Conservation (phyloP, 2,797 vertebrate genomes). For the Potorous gilbertii region DNA sequence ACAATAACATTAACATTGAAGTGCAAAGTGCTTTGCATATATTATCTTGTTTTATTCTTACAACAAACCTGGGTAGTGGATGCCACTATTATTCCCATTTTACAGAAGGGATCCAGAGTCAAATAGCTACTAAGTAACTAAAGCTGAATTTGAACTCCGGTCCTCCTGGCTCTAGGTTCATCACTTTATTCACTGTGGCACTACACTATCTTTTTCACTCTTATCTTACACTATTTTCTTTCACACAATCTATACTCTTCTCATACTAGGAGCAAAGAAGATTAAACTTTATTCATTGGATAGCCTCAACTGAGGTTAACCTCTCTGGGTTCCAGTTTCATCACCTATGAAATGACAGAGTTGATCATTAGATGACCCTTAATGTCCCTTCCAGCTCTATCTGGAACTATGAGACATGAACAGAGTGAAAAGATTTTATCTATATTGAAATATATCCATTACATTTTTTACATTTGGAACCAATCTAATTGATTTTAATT, state of each 20-base stretch:
- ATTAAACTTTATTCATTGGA: too few relatives aligned
- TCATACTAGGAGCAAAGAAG: background rate
- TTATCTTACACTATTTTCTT: background rate
- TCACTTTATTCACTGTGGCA: background rate
- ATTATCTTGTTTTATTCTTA: background rate
- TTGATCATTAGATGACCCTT: background rate
- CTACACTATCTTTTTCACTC: too few relatives aligned
- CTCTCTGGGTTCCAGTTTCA: background rate
- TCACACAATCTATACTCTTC: background rate
- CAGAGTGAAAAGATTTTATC: background rate
- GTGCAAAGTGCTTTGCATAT: background rate
- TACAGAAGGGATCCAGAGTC: background rate
- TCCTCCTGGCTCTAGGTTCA: background rate
- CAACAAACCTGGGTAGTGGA: background rate
- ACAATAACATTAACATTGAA: background rate
- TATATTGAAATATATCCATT: conserved; percentile 15
- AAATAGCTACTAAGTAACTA: too few relatives aligned
- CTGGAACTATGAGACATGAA: background rate
- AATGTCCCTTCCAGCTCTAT: background rate
- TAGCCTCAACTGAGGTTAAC: background rate
- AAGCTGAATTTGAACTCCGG: background rate
- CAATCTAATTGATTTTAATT: background rate
- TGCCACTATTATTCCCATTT: background rate
- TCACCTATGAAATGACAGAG: background rate
- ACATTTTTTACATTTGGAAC: background rate